Percentiles rank a stretch among this genome's conserved stretches.
Conservation (phyloP, 2,113 vertebrate species). For the Thalassoma bifasciatum region DNA sequence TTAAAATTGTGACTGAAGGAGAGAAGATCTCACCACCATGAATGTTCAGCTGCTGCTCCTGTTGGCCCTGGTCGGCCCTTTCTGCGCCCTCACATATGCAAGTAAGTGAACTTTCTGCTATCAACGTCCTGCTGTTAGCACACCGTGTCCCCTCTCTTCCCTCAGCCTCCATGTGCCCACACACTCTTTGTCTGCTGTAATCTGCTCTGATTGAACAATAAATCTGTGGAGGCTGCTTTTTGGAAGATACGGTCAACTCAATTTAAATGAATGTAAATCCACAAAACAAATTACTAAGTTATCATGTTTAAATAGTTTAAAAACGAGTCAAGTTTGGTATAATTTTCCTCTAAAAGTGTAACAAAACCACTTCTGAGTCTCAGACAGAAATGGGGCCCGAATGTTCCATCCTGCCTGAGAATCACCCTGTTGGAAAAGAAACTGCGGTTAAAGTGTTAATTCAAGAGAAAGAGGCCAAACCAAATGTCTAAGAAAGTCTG, state of each 20-base stretch:
- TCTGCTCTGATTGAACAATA: slow-evolving; percentile 37
- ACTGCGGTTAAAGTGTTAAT: slow-evolving; percentile 28
- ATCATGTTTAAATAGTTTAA: neutral
- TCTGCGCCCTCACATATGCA: slow-evolving; percentile 73
- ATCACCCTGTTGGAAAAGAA: slow-evolving; percentile 2
- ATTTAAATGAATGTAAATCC: neutral
- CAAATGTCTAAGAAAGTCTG: neutral
- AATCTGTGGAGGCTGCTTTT: slow-evolving; percentile 11
- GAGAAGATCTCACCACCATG: slow-evolving; percentile 62
- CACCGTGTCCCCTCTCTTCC: slow-evolving; percentile 58
- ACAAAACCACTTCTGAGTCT: neutral
- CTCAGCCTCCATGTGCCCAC: slow-evolving; percentile 69
- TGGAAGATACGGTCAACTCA: neutral
- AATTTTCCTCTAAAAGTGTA: neutral
- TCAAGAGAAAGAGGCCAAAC: slow-evolving; percentile 24
- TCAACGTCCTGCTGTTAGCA: slow-evolving; percentile 54
- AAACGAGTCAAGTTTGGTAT: neutral
- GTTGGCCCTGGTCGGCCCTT: slow-evolving; percentile 72
- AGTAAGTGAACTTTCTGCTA: slow-evolving; percentile 73
- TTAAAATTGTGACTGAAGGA: slow-evolving; percentile 40
- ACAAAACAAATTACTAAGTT: neutral
- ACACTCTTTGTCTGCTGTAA: slow-evolving; percentile 74
- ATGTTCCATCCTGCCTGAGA: slow-evolving; percentile 3
- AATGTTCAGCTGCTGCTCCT: slow-evolving; percentile 76
- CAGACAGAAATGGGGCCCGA: neutral